Percentiles rank a stretch among this genome's conserved stretches.
Evolutionary conservation across 1,140 invertebrate species (phyloP).

Genomic region (Leptinotarsa undecemlineata): DNA sequence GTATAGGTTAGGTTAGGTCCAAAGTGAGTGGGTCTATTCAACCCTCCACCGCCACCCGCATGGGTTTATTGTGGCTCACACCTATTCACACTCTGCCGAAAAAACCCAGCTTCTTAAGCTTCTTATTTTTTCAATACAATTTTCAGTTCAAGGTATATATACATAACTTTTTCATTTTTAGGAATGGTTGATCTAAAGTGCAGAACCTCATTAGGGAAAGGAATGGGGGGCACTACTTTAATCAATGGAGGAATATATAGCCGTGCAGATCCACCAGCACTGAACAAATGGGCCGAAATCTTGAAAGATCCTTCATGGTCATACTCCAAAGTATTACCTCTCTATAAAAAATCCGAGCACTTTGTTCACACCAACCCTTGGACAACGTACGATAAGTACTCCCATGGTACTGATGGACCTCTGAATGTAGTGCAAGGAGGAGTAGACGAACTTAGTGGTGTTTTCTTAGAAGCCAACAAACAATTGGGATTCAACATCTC

Average conservation of each 20-base stretch:
- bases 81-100: too few relatives aligned
- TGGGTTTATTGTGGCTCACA: too few relatives aligned
- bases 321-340: constrained; percentile 64
- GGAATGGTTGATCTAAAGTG: background rate
- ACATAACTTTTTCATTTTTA: constrained; percentile 35
- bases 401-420: constrained; percentile 22
- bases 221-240: constrained; percentile 67
- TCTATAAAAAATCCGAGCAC: constrained; percentile 62
- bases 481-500: constrained; percentile 60
- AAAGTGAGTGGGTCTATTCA: too few relatives aligned
- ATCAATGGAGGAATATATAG: constrained; percentile 72
- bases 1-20: too few relatives aligned
- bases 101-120: too few relatives aligned
- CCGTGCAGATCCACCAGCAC: constrained; percentile 65
- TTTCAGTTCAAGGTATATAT: constrained; percentile 6
- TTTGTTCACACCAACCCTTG: constrained; percentile 4
- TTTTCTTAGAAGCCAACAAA: constrained; percentile 62
- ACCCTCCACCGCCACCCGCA: too few relatives aligned
- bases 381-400: constrained; percentile 8
- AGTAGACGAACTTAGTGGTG: constrained; percentile 42
- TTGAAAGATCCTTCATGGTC: constrained; percentile 65
- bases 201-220: constrained; percentile 53
- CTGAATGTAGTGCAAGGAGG: constrained; percentile 21
- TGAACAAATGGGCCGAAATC: constrained; percentile 71
- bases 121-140: too few relatives aligned